Percentiles rank a stretch among this genome's conserved stretches.
These are phyloP conservation scores for Apamea anceps DNA, from an alignment of 2,888 invertebrate species.

Conservation along the genomic window DNA sequence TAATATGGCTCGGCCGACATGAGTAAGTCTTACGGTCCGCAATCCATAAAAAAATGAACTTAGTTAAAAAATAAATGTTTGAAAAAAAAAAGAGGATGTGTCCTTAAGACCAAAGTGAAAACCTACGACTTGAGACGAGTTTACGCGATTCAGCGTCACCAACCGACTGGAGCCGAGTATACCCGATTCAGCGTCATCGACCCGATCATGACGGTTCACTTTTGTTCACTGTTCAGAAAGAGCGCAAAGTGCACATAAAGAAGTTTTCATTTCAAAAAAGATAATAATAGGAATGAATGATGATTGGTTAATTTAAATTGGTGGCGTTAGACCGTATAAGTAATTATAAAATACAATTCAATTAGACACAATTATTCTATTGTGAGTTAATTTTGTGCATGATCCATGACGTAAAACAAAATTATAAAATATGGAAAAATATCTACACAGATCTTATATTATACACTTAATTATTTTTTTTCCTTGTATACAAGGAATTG, in stretches of 20 bases:
- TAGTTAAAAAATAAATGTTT: not conserved
- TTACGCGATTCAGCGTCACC: no score
- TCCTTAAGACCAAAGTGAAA: no score
- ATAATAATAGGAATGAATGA: conserved; percentile 19
- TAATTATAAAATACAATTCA: conserved; percentile 29
- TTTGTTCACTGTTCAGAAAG: not conserved
- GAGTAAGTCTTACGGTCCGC: not conserved
- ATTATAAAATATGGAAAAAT: conserved; percentile 60
- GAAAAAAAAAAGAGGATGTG: no score
- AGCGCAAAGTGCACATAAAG: not conserved
- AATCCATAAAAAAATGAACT: not conserved
- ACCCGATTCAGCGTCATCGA: not conserved
- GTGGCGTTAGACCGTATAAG: conserved; percentile 12
- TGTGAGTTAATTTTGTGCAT: conserved; percentile 49
- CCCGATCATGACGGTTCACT: not conserved
- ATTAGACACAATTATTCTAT: conserved; percentile 32
- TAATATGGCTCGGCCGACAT: not conserved
- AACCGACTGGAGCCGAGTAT: not conserved
- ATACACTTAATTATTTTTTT: conserved; percentile 43
- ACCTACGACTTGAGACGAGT: no score
- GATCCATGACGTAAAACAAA: conserved; percentile 31
- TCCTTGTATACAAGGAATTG: conserved; percentile 43
- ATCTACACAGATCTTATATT: conserved; percentile 65
- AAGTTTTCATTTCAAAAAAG: not conserved
- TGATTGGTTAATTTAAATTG: conserved; percentile 15